phyloP scores from a whole-genome alignment of 2,113 vertebrate species.

The Sinocyclocheilus anophthalmus region DNA sequence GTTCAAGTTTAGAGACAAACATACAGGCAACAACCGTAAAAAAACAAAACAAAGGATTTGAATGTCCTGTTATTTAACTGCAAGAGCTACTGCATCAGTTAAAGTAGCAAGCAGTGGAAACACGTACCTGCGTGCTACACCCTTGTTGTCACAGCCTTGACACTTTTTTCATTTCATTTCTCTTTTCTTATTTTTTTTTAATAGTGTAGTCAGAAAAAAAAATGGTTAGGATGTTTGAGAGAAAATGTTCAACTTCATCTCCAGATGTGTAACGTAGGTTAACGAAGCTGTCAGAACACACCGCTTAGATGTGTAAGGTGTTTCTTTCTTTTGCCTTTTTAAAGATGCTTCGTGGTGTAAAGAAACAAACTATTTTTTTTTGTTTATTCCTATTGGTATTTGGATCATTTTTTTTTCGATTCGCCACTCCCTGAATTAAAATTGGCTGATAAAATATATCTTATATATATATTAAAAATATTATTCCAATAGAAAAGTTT shows the following conservation, averaged over 20 bases:
- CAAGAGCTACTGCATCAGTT: conserved; percentile 15
- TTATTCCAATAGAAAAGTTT: conserved; percentile 50
- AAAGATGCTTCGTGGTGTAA: conserved; percentile 38
- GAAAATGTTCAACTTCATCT: conserved; percentile 25
- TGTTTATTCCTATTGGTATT: conserved; percentile 46
- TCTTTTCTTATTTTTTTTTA: conserved; percentile 22
- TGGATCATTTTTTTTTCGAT: conserved; percentile 43
- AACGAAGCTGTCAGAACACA: conserved; percentile 26
- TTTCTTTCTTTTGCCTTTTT: conserved; percentile 52
- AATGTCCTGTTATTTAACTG: conserved; percentile 48
- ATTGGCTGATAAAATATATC: conserved; percentile 42
- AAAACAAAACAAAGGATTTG: conserved; percentile 9
- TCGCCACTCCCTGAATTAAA: conserved; percentile 39
- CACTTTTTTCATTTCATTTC: conserved; percentile 17
- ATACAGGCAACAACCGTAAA: too few species aligned
- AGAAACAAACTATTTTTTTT: conserved; percentile 32
- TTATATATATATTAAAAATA: conserved; percentile 51
- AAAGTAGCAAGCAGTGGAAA: conserved; percentile 25
- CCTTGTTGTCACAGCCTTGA: conserved; percentile 17
- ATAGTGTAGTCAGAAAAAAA: conserved; percentile 24
- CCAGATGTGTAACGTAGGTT: conserved; percentile 21
- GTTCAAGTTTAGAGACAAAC: conserved; percentile 33
- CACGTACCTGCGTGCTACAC: not conserved
- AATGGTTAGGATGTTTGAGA: conserved; percentile 30
- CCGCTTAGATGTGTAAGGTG: conserved; percentile 39